Base-by-base conservation (phyloP, 2,797 vertebrate genomes). In the Macroramphosus scolopax region DNA sequence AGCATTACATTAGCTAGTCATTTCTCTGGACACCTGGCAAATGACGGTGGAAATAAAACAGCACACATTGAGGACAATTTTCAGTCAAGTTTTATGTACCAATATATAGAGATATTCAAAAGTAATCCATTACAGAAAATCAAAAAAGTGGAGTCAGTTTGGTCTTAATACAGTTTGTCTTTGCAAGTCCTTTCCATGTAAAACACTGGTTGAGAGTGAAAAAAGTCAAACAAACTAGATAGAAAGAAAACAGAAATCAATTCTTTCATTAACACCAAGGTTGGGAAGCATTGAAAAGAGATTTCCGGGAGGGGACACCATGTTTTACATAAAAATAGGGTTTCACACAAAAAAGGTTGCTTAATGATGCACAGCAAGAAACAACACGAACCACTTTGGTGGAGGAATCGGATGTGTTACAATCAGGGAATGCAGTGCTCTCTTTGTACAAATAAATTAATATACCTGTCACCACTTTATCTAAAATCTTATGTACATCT, bases 401-500 rank as follows among this genome's bases (percentile, higher is more conserved):
- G 82, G 66, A 75, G 47, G 69, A 81, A 62, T 75, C 36, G 49
- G 72, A 68, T 58, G 70, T 75, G 39, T 75, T 82, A 86, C 81
- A 78, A 78, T 84, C 76, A 72, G 73, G 78, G 82, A 86, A 84
- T 68, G 71, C 75, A 74, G 73, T 74, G 77, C 56, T 78, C 56
- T 78, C 75, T 80, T 86, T 80, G 75, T 85, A 88, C 84, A 89
- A 90, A 90, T 89, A 88, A 89, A 85, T 87, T 72, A 87, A 87
- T 84, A 78, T 79, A 80, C 63, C 75, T 77, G 80, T 79, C 78
- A 37, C 87, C 83, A 87, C 76, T 86, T 83, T 85, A 78, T 90
- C 87, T 90, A 89, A 88, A 90, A 88, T 90, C 88, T 89, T 90
- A 90, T 91, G 62, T 90, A 91, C 89, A 92, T 51, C 59, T 68